phyloP scores from a whole-genome alignment of 2,888 invertebrate species.

The Odontothrips loti region DNA sequence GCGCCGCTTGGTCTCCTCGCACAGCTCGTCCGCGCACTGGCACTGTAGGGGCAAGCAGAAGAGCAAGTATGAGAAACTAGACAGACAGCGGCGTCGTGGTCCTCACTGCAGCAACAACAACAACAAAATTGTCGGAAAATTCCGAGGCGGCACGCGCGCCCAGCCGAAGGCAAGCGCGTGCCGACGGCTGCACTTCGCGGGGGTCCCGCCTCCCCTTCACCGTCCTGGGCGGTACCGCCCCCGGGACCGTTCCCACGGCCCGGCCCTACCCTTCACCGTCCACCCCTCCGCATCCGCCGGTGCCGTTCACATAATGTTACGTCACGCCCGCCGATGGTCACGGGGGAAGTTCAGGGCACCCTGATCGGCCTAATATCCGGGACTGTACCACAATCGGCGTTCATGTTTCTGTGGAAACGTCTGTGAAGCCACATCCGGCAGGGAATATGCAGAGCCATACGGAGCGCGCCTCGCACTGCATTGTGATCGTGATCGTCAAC shows the following conservation, averaged over 20 bases:
- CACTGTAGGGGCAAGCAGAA: conserved; percentile 62
- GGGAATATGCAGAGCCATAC: no score
- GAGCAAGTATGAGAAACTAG: not conserved
- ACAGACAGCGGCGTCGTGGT: not conserved
- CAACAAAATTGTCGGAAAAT: conserved; percentile 11
- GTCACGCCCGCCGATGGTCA: no score
- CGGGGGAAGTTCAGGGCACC: no score
- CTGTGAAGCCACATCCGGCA: no score
- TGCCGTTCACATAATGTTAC: no score
- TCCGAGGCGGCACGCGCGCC: not conserved
- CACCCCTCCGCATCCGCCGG: no score
- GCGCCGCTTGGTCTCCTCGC: conserved; percentile 63
- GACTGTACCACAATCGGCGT: no score
- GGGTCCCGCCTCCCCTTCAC: not conserved
- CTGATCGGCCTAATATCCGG: no score
- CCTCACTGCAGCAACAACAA: not conserved
- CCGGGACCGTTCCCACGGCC: not conserved
- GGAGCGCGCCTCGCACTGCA: no score
- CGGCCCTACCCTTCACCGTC: no score
- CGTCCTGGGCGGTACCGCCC: not conserved
- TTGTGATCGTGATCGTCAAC: no score
- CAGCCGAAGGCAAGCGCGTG: not conserved
- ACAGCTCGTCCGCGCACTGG: conserved; percentile 66
- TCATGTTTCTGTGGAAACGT: no score
- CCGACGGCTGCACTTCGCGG: not conserved